Evolutionary conservation across 2,113 vertebrate species (phyloP).

Genomic region (Pangasianodon hypophthalmus): DNA sequence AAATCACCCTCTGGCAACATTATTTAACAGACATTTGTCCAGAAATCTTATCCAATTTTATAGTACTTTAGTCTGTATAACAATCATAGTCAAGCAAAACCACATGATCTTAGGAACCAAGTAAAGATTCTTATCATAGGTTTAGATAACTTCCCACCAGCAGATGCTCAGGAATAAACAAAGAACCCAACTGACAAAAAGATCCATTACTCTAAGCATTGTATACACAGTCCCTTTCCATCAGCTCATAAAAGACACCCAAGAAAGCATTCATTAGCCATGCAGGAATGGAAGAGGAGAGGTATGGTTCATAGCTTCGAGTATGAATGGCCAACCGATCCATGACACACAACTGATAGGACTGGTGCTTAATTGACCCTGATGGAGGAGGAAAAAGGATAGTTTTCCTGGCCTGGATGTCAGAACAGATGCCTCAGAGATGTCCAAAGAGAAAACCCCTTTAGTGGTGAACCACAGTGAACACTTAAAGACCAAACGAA

Average conservation of each 20-base stretch:
- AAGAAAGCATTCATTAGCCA: conserved; percentile 24
- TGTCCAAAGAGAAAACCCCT: conserved; percentile 9
- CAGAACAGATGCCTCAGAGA: conserved; percentile 22
- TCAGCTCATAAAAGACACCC: conserved; percentile 21
- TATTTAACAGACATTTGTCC: not conserved
- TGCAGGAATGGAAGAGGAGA: conserved; percentile 17
- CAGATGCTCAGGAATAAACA: not conserved
- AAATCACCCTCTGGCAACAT: not conserved
- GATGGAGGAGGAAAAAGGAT: conserved; percentile 8
- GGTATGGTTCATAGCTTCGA: not conserved
- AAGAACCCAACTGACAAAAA: not conserved
- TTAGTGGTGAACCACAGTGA: conserved; percentile 41
- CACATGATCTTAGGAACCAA: not conserved
- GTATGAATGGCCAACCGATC: conserved; percentile 27
- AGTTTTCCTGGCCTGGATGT: conserved; percentile 21
- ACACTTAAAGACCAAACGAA: not conserved
- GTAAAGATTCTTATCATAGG: not conserved
- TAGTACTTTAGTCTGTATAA: not conserved
- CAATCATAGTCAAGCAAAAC: not conserved
- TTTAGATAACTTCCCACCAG: not conserved
- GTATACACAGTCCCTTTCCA: not conserved
- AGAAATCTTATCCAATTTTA: not conserved
- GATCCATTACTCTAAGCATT: conserved; percentile 17
- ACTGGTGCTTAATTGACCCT: not conserved
- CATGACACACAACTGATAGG: conserved; percentile 8